Conservation (phyloP, 2,113 vertebrate species). For the Alexandromys fortis region DNA sequence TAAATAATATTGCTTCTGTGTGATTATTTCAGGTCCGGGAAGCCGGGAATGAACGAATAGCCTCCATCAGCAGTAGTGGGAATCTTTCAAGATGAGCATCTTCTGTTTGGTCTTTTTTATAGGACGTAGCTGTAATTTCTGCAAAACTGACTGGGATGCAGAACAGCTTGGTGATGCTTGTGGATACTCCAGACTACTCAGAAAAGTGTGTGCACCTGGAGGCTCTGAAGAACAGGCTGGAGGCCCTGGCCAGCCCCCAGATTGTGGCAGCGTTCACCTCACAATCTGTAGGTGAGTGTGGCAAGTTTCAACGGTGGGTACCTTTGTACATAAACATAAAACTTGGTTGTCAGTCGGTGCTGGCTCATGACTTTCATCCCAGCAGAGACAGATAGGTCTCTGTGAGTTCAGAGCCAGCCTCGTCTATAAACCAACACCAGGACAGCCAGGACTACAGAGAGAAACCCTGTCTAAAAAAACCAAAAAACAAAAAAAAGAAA, state of each 20-base stretch:
- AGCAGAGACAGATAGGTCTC: background rate
- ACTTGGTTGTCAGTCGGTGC: background rate
- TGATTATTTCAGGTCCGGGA: too few relatives aligned
- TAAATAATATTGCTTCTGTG: too few relatives aligned
- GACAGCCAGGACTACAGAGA: background rate
- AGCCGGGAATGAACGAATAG: too few relatives aligned
- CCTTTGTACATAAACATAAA: background rate
- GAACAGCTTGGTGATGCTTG: slow-evolving; percentile 95
- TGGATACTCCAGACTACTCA: slow-evolving; percentile 96
- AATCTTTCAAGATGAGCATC: background rate
- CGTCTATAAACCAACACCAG: background rate
- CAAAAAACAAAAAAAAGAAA: background rate
- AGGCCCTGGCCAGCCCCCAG: slow-evolving; percentile 96
- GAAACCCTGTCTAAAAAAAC: background rate
- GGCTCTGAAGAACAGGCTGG: slow-evolving; percentile 96
- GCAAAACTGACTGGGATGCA: slow-evolving; percentile 97
- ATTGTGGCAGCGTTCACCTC: slow-evolving; percentile 95
- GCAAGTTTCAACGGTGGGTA: fast-evolving
- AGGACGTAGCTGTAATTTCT: slow-evolving; percentile 94
- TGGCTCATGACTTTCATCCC: background rate
- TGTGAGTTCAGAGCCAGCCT: background rate
- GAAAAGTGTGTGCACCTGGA: slow-evolving; percentile 98
- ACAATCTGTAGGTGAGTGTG: slow-evolving; percentile 91
- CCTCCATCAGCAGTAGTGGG: too few relatives aligned
- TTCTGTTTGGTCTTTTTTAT: slow-evolving; percentile 53